These are phyloP conservation scores for Hirtodrosophila duncani DNA, from an alignment of 2,888 invertebrate genomes.

Conservation along the genomic window DNA sequence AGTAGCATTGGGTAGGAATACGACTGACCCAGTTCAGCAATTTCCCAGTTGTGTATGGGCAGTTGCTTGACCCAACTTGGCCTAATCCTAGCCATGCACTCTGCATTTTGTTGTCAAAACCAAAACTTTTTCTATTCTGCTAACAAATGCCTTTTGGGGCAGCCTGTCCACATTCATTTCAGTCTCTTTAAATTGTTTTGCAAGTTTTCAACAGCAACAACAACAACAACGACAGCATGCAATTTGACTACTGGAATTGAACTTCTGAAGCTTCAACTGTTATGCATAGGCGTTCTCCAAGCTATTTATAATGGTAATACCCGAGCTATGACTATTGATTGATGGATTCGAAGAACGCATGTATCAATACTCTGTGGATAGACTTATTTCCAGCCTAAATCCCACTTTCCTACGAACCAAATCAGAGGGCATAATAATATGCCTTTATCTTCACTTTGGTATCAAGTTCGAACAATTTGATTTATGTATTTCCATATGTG, in stretches of 20 bases:
- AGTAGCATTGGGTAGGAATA: conserved; percentile 2
- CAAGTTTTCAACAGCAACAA: conserved; percentile 24
- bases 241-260: conserved; percentile 29
- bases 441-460: conserved; percentile 67
- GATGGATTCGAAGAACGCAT: conserved; percentile 54
- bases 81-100: conserved; percentile 22
- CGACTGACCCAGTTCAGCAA: conserved; percentile 41
- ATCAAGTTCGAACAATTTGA: conserved; percentile 67
- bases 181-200: conserved; percentile 39
- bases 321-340: conserved; percentile 55
- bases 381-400: not conserved
- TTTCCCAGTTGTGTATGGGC: conserved; percentile 36
- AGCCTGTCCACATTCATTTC: conserved; percentile 40
- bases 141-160: conserved; percentile 37
- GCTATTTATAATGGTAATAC: conserved; percentile 53
- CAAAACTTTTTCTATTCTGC: conserved; percentile 31
- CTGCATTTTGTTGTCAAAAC: conserved; percentile 20
- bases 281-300: conserved; percentile 18
- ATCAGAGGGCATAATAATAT: conserved; percentile 62
- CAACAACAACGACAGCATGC: conserved; percentile 20
- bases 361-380: conserved; percentile 25
- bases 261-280: conserved; percentile 26
- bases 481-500: conserved; percentile 66
- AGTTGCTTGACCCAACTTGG: conserved; percentile 25
- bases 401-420: not conserved